Evolutionary conservation across 2,888 invertebrate genomes (phyloP), one percentile per base, ranked within the genome.

Genomic region (Ormyrus rosae): DNA sequence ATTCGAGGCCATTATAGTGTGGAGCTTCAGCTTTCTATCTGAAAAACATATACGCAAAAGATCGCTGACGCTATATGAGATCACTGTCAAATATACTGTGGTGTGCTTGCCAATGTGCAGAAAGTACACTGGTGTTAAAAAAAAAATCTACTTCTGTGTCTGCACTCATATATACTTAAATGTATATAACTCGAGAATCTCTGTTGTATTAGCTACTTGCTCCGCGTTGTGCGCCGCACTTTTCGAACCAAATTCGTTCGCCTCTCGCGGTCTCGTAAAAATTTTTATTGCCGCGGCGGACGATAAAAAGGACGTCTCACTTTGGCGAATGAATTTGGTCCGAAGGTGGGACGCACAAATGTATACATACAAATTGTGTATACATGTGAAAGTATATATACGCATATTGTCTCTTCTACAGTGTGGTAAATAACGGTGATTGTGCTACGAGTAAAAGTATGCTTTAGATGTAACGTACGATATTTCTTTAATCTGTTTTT

Each of bases 191-290:
- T 78, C n/a, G 55, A 86, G 85, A 85, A 82, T 89, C 83, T 85
- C 87, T 90, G 89, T 90, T 87, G 88, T 90, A 89, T 85, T 86
- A 88, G 89, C 89, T 89, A 89, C 34, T 83, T 85, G 86, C 84
- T 81, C 79, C 67, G 63, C 78, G 78, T 68, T 72, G 51, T 55
- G 34, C 67, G 45, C 51, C 60, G 75, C 63, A 71, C 55, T 79
- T 74, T 55, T 56, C 7, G 9, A 55, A 10, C 7, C 13, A 13
- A 48, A 53, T 51, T 11, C 5, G 3, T 61, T 2, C 19, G 7
- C 19, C 13, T 45, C 9, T 61, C 45, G 9, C 34, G 34, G 34
- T 34, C 53, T 6, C 9, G 53, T 53, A 53, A 53, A 53, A 4
- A 34, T 34, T 34, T 2, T 34, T 4, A 34, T 34, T 34, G 4